phyloP scores from a whole-genome alignment of 2,113 vertebrate genomes.

The Mastomys natalensis region DNA sequence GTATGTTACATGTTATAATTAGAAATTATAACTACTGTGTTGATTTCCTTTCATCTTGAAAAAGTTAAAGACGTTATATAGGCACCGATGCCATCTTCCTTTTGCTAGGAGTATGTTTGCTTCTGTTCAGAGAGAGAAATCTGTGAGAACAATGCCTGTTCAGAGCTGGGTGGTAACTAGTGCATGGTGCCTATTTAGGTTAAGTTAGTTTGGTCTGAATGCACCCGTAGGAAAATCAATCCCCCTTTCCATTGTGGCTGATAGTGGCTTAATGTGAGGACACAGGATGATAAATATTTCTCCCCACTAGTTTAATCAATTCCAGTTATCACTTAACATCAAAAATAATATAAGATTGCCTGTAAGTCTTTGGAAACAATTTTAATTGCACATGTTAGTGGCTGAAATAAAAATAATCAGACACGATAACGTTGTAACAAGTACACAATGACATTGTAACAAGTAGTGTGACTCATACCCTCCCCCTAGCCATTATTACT shows the following conservation, averaged over 20 bases:
- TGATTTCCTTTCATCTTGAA: neutral
- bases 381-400: constrained; percentile 34
- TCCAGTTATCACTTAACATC: constrained; percentile 28
- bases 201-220: neutral
- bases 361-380: constrained; percentile 15
- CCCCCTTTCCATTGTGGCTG: neutral
- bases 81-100: neutral
- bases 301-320: constrained; percentile 43
- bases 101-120: neutral
- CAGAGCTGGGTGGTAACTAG: fast-evolving
- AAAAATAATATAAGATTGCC: constrained; percentile 6
- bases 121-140: neutral
- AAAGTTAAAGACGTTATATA: neutral
- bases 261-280: neutral
- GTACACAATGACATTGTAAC: constrained; percentile 53
- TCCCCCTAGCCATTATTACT: neutral
- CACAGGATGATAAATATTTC: constrained; percentile 32
- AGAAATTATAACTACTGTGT: neutral
- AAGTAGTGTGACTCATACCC: constrained; percentile 56
- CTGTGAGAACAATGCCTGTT: neutral
- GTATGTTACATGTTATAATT: neutral
- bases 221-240: neutral
- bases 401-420: constrained; percentile 58
- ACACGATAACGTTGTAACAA: constrained; percentile 50
- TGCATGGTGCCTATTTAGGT: neutral